These are phyloP conservation scores for Choreutis nemorana DNA, from an alignment of 2,888 invertebrate genomes.

Conservation along the genomic window DNA sequence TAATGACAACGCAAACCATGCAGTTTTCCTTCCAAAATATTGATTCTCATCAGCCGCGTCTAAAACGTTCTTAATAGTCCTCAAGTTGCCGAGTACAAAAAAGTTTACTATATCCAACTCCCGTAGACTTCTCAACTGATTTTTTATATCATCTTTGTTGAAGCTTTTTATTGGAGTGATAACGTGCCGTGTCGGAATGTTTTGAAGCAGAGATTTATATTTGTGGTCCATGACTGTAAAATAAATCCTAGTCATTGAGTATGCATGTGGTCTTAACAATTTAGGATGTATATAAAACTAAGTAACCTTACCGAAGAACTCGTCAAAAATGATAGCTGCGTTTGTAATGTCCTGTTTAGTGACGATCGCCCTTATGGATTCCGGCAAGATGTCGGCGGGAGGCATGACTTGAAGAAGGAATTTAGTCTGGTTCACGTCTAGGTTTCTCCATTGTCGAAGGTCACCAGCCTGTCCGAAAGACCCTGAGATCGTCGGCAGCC, in stretches of 20 bases:
- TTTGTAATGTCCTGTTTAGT: constrained; percentile 86
- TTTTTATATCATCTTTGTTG: constrained; percentile 68
- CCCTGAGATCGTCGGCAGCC: constrained; percentile 82
- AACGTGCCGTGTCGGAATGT: constrained; percentile 89
- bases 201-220: constrained; percentile 88
- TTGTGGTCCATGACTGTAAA: constrained; percentile 89
- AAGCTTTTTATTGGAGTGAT: constrained; percentile 73
- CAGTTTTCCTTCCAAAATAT: constrained; percentile 84
- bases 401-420: constrained; percentile 86
- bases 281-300: neutral
- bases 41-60: constrained; percentile 76
- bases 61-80: constrained; percentile 74
- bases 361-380: constrained; percentile 83
- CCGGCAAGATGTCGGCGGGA: constrained; percentile 85
- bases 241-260: constrained; percentile 5
- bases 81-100: constrained; percentile 80
- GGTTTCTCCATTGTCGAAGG: constrained; percentile 81
- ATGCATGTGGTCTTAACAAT: too few species aligned
- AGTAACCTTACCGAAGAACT: constrained; percentile 74
- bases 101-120: constrained; percentile 90
- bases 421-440: constrained; percentile 73
- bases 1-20: constrained; percentile 86
- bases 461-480: constrained; percentile 88
- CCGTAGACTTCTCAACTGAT: constrained; percentile 75
- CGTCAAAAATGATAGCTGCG: constrained; percentile 91